phyloP scores from a whole-genome alignment of 2,888 invertebrate genomes.

The Ornithoptera alexandrae region DNA sequence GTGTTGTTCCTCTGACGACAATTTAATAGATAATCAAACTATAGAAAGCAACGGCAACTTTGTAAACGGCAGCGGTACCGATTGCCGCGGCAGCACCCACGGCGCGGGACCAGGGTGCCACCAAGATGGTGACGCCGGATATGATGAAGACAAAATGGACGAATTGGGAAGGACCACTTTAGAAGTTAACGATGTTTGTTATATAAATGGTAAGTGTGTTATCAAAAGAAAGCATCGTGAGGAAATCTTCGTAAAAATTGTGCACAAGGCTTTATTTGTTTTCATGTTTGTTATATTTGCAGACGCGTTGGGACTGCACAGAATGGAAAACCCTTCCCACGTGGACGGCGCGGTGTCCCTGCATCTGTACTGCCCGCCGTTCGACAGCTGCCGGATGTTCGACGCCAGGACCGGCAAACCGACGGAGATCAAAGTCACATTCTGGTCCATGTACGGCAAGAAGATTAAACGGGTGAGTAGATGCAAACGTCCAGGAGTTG shows the following conservation, averaged over 20 bases:
- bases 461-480: conserved; percentile 82
- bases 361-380: conserved; percentile 97
- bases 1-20: conserved; percentile 48
- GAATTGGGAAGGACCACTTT: conserved; percentile 84
- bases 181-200: conserved; percentile 89
- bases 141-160: conserved; percentile 77
- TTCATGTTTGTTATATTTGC: conserved; percentile 33
- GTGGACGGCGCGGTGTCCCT: conserved; percentile 93
- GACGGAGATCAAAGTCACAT: conserved; percentile 85
- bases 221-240: too few species aligned
- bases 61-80: conserved; percentile 41
- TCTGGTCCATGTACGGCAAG: conserved; percentile 95
- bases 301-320: conserved; percentile 97
- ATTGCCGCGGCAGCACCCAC: conserved; percentile 28
- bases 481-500: too few species aligned
- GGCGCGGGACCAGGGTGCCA: conserved; percentile 19
- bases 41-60: conserved; percentile 37
- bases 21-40: conserved; percentile 32
- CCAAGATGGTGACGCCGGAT: conserved; percentile 41
- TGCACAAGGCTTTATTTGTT: too few species aligned
- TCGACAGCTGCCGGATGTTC: conserved; percentile 92
- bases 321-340: conserved; percentile 96
- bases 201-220: conserved; percentile 91
- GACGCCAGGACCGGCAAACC: conserved; percentile 93
- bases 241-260: too few species aligned